phyloP scores from a whole-genome alignment of 2,888 invertebrate genomes.

The Agrotis segetum region DNA sequence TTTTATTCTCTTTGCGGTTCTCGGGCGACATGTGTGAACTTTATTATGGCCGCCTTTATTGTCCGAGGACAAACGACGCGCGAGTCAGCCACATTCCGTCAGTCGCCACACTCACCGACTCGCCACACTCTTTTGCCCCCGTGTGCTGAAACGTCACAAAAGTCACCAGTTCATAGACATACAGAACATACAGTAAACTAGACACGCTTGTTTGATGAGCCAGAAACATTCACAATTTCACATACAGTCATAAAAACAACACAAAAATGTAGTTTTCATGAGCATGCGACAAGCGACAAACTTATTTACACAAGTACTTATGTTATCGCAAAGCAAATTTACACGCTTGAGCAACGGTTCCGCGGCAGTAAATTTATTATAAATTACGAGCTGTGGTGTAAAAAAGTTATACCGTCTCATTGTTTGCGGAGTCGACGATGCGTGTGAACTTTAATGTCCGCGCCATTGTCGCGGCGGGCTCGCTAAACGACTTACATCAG shows the following conservation, averaged over 20 bases:
- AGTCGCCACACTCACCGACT: constrained; percentile 20
- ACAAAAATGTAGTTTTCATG: constrained; percentile 55
- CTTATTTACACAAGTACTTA: constrained; percentile 75
- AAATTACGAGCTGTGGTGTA: constrained; percentile 76
- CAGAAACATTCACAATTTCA: constrained; percentile 53
- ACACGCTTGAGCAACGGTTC: constrained; percentile 75
- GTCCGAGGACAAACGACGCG: constrained; percentile 70
- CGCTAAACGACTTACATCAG: constrained; percentile 75
- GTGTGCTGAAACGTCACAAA: constrained; percentile 66
- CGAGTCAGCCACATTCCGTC: constrained; percentile 67
- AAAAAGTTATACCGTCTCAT: constrained; percentile 74
- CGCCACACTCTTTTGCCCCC: constrained; percentile 16
- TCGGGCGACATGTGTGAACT: constrained; percentile 82
- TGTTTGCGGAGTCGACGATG: constrained; percentile 78
- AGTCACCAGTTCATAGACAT: constrained; percentile 61
- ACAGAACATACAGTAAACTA: constrained; percentile 40
- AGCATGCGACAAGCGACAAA: constrained; percentile 66
- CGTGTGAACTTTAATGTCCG: constrained; percentile 80
- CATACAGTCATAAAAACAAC: constrained; percentile 55
- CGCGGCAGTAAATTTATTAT: constrained; percentile 73
- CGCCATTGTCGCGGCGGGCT: constrained; percentile 68
- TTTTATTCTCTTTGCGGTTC: constrained; percentile 82
- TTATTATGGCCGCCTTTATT: constrained; percentile 84
- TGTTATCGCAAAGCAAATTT: constrained; percentile 79
- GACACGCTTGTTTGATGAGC: constrained; percentile 50